Evolutionary conservation across 2,888 invertebrate species (phyloP).

Genomic region (Parelbella ahira): DNA sequence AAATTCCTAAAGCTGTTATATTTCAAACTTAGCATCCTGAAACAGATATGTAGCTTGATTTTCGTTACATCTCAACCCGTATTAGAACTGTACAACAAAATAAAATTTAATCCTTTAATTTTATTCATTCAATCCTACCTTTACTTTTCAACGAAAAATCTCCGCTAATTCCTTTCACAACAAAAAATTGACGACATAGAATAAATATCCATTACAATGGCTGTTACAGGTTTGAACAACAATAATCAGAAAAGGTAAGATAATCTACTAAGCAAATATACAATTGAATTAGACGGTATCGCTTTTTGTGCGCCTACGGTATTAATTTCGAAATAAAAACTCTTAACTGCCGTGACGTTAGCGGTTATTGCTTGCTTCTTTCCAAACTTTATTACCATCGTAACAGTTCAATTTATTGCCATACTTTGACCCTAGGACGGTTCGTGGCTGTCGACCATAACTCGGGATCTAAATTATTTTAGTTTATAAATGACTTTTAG

Average conservation of each 20-base stretch:
- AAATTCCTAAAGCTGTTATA: too few relatives aligned
- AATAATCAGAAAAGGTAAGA: neutral
- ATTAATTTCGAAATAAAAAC: constrained; percentile 46
- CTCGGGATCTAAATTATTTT: constrained; percentile 28
- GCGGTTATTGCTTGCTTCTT: constrained; percentile 38
- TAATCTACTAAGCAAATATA: constrained; percentile 3
- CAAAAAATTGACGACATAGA: too few relatives aligned
- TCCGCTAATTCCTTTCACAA: too few relatives aligned
- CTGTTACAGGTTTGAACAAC: too few relatives aligned
- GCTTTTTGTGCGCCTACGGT: constrained; percentile 25
- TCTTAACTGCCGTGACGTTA: constrained; percentile 41
- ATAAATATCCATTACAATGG: too few relatives aligned
- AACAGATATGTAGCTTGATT: too few relatives aligned
- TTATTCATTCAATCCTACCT: too few relatives aligned
- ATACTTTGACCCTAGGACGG: constrained; percentile 39
- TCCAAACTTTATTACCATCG: constrained; percentile 37
- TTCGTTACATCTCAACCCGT: too few relatives aligned
- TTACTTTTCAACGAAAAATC: too few relatives aligned
- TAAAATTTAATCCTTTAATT: too few relatives aligned
- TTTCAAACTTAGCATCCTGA: too few relatives aligned
- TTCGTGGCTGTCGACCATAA: constrained; percentile 31
- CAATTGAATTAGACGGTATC: constrained; percentile 10
- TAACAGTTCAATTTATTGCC: constrained; percentile 45
- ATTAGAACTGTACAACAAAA: too few relatives aligned
- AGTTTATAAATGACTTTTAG: constrained; percentile 30